Percentiles rank a stretch among this genome's conserved stretches.
Conservation (phyloP, 2,888 invertebrate genomes). For the Campopleginae sp. region DNA sequence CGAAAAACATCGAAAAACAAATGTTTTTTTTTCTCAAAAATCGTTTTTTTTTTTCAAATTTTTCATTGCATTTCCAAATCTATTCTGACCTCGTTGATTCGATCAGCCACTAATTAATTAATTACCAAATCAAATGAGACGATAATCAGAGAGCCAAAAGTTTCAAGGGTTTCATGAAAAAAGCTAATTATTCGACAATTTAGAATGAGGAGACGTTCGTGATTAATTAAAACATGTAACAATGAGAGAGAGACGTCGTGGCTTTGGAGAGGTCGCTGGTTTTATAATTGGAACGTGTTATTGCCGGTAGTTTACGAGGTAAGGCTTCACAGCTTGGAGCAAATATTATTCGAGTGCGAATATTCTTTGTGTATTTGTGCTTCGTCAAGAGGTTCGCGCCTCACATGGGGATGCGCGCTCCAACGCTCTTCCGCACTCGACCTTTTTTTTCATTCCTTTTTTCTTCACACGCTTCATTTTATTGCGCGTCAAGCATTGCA, state of each 20-base stretch:
- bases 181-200: no score
- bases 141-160: background rate
- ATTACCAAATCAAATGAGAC: background rate
- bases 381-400: conserved; percentile 6
- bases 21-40: no score
- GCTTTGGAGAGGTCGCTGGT: conserved; percentile 4
- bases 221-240: background rate
- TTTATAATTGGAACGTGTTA: conserved; percentile 16
- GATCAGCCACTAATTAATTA: background rate
- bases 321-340: conserved; percentile 17
- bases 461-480: conserved; percentile 5
- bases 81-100: background rate
- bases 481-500: background rate
- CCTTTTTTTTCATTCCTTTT: conserved; percentile 12
- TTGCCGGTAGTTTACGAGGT: conserved; percentile 28
- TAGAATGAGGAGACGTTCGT: background rate
- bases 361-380: conserved; percentile 6
- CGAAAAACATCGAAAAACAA: background rate
- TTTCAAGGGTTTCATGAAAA: background rate
- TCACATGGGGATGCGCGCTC: conserved; percentile 12
- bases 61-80: background rate
- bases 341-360: conserved; percentile 22
- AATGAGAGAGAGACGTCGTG: background rate
- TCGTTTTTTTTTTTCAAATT: background rate
- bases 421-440: background rate